phyloP scores from a whole-genome alignment of 1,140 invertebrate genomes.

The Idris sp. region DNA sequence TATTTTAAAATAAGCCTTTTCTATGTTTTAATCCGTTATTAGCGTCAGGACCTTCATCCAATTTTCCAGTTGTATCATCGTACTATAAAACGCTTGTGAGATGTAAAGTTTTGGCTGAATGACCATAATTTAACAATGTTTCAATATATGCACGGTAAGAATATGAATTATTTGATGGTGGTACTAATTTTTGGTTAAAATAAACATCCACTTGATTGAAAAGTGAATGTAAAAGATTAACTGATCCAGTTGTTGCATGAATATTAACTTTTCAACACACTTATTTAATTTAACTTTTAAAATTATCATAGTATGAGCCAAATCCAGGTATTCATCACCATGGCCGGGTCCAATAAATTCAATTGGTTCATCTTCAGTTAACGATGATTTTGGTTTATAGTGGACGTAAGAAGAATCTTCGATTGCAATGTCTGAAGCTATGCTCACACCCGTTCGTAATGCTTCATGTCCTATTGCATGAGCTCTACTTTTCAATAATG shows the following conservation, averaged over 20 bases:
- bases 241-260: not conserved
- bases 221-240: slow-evolving; percentile 69
- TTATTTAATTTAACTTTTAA: not conserved
- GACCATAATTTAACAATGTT: slow-evolving; percentile 64
- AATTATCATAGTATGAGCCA: slow-evolving; percentile 69
- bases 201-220: slow-evolving; percentile 73
- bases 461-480: slow-evolving; percentile 1
- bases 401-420: slow-evolving; percentile 67
- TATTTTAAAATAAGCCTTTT: too few species aligned
- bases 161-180: slow-evolving; percentile 72
- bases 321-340: slow-evolving; percentile 70
- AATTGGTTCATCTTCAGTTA: slow-evolving; percentile 69
- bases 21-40: too few species aligned
- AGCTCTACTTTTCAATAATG: too few species aligned
- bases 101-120: not conserved
- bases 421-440: slow-evolving; percentile 59
- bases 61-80: slow-evolving; percentile 44
- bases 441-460: slow-evolving; percentile 20
- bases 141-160: slow-evolving; percentile 75
- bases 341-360: slow-evolving; percentile 71
- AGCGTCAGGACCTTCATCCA: too few species aligned
- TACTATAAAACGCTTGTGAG: slow-evolving; percentile 10
- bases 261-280: not conserved
- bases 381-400: slow-evolving; percentile 73
- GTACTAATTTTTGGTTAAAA: slow-evolving; percentile 75